Percentiles rank a stretch among this genome's conserved stretches.
phyloP scores from a whole-genome alignment of 92 coral and sea anemone species.

The Parazoanthus atlanticus region DNA sequence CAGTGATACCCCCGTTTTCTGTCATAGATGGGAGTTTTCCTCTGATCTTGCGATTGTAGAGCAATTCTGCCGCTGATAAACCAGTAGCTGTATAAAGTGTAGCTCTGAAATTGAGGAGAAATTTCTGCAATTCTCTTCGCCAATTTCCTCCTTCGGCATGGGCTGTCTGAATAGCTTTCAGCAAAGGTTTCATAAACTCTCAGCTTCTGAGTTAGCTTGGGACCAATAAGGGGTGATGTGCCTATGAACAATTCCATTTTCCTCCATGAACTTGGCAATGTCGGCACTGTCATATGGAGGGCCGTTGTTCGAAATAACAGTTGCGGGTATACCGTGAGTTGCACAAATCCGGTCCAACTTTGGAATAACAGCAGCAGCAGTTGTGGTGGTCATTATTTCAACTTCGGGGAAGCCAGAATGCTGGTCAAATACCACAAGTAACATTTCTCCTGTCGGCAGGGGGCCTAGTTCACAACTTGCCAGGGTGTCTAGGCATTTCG shows the following conservation, averaged over 20 bases:
- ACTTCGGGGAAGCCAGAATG: conserved; percentile 50
- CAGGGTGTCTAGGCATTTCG: conserved; percentile 23
- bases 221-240: conserved; percentile 58
- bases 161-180: not conserved
- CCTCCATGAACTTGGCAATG: conserved; percentile 30
- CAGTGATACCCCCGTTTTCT: not conserved
- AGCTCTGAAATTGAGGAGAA: not conserved
- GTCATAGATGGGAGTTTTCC: not conserved
- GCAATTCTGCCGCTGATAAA: conserved; percentile 16
- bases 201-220: conserved; percentile 48
- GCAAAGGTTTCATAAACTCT: conserved; percentile 4
- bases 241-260: conserved; percentile 37
- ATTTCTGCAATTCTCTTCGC: not conserved
- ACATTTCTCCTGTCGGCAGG: conserved; percentile 50
- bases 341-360: conserved; percentile 47
- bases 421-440: conserved; percentile 50
- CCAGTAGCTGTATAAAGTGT: no score
- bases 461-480: conserved; percentile 46
- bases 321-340: conserved; percentile 49
- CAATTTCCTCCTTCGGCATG: conserved; percentile 2
- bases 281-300: conserved; percentile 34
- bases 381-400: conserved; percentile 36
- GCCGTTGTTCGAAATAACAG: conserved; percentile 48
- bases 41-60: not conserved
- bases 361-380: conserved; percentile 47